Base-by-base conservation (phyloP, 2,113 vertebrate genomes). In the Clarias gariepinus region DNA sequence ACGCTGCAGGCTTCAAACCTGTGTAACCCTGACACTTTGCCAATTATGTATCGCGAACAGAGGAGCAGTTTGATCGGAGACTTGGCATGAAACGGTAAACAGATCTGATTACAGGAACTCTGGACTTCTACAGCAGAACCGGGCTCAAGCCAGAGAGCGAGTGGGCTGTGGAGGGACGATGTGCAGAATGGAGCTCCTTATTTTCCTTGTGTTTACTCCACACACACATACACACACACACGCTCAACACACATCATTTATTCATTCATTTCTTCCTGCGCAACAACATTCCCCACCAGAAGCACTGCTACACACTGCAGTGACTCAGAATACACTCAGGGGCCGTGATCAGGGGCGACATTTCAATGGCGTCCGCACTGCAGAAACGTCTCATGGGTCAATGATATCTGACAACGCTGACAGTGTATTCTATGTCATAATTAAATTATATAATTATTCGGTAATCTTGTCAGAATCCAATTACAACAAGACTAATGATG, bases 41-140 rank as follows among this genome's bases (percentile, higher is more conserved):
- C 57, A 52, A 61, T 80, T 15, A 57, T 16, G 7, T 21, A 82
- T 19, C 23, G 5, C 83, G 68, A 80, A 85, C 23, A 87, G 90
- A 79, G 53, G 18, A 81, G 33, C 23, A 12, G 52, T 58, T 19
- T 85, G 78, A 85, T 85, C 66, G 58, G 64, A 2, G 10, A 83
- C 28, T 81, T 92, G 89, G 88, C 86, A 63, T 36, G 55, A 82
- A 85, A 89, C 57, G 82, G 19, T 80, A 60, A 80, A 58, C 18
- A 60, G 28, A 36, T 60, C 12, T 60, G 78, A 36, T 60, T 23
- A 60, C 55, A 60, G 57, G 3, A 58, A 33, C 28, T 30, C 53
- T n/a, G 41, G 23, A 16, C 76, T 28, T 78, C 76, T 28, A 16
- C 25, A 55, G 25, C 15, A 18, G 52, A 55, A 57, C 52, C 10